A percentile compares a stretch with the other conserved stretches of the same genome.
phyloP scores from a whole-genome alignment of 2,113 vertebrate genomes.

The Proteles cristata region DNA sequence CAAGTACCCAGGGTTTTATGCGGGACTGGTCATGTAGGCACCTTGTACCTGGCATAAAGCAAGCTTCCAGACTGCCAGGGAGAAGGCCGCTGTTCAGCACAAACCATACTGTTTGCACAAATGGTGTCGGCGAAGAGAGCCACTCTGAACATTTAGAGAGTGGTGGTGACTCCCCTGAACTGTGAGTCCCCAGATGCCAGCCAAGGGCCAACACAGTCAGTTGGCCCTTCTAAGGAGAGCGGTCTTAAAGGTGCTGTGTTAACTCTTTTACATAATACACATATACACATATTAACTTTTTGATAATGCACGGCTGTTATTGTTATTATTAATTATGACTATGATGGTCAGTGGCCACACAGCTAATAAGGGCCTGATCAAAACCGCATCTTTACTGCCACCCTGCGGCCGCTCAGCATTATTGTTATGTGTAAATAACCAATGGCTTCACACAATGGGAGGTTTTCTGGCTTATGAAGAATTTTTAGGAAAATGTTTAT shows the following conservation, averaged over 20 bases:
- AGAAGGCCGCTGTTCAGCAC: background rate
- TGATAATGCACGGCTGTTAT: background rate
- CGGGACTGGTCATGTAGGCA: background rate
- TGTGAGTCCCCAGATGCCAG: background rate
- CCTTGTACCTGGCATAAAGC: background rate
- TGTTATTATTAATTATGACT: background rate
- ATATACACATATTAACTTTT: too few relatives aligned
- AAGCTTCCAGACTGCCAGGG: background rate
- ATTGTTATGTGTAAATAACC: background rate
- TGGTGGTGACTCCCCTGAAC: background rate
- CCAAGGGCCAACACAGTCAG: background rate
- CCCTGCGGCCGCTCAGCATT: background rate
- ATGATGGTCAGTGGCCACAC: background rate
- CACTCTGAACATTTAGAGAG: background rate
- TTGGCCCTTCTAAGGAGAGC: background rate
- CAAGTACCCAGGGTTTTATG: background rate
- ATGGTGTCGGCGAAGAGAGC: background rate
- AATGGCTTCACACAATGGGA: background rate
- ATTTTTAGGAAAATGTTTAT: constrained; percentile 28
- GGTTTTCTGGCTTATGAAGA: background rate
- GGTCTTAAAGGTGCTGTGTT: background rate
- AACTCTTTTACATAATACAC: background rate
- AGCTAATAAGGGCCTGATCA: background rate
- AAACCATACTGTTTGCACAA: background rate
- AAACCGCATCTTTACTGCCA: background rate